Conservation (phyloP, 23 tunicate genomes). For the Corella eumyota region DNA sequence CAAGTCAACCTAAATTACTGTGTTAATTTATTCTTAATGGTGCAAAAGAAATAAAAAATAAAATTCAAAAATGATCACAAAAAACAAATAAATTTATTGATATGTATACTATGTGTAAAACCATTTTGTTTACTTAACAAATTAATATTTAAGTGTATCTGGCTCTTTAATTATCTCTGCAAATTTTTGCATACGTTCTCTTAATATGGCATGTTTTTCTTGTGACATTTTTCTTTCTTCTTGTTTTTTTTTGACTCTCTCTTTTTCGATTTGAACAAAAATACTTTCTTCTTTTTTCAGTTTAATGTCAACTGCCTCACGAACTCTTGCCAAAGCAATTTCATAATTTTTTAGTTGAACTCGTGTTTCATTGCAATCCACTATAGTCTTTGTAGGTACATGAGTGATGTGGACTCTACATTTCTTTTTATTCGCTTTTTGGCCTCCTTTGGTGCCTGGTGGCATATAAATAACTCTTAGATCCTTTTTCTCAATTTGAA, state of each 20-base stretch:
- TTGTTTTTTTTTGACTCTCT: conserved; percentile 10
- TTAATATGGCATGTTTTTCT: not conserved
- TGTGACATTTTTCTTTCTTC: conserved; percentile 3
- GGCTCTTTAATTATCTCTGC: conserved; percentile 37
- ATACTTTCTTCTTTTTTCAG: too few relatives aligned
- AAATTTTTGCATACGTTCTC: too few relatives aligned
- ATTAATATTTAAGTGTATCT: conserved; percentile 38
- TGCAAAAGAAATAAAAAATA: too few relatives aligned
- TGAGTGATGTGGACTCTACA: conserved; percentile 22
- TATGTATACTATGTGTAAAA: too few relatives aligned
- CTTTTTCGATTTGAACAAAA: conserved; percentile 15
- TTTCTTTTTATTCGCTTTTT: conserved; percentile 47
- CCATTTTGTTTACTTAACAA: too few relatives aligned
- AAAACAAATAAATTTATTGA: too few relatives aligned
- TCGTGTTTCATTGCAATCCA: conserved; percentile 11
- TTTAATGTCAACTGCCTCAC: conserved; percentile 36
- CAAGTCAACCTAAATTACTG: too few relatives aligned
- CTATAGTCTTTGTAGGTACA: conserved; percentile 17
- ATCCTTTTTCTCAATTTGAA: too few relatives aligned
- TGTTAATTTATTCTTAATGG: too few relatives aligned
- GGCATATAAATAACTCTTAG: too few relatives aligned
- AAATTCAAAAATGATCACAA: too few relatives aligned
- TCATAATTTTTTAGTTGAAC: conserved; percentile 13
- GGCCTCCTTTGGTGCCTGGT: conserved; percentile 42
- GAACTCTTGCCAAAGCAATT: conserved; percentile 33